These are phyloP conservation scores for Cephus sareptanus DNA, from an alignment of 2,888 invertebrate species.

Conservation along the genomic window DNA sequence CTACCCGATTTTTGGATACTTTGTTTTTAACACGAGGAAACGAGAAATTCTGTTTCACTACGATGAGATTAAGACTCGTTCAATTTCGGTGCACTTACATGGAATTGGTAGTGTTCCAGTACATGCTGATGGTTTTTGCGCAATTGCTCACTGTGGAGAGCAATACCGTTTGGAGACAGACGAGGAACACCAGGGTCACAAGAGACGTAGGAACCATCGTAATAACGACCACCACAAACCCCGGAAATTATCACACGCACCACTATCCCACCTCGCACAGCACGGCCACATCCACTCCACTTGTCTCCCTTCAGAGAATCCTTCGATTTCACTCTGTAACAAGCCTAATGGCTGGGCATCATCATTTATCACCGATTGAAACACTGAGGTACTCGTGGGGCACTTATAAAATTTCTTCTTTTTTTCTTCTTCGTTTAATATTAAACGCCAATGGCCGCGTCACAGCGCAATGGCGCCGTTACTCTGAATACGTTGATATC, in stretches of 20 bases:
- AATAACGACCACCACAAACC: constrained; percentile 39
- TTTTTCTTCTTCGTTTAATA: not conserved
- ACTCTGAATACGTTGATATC: not conserved
- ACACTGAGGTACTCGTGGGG: not conserved
- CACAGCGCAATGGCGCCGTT: not conserved
- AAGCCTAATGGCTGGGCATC: not conserved
- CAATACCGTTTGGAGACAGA: constrained; percentile 73
- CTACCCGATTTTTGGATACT: not conserved
- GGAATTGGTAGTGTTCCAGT: constrained; percentile 92
- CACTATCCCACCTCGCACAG: constrained; percentile 39
- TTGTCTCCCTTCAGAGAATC: not conserved
- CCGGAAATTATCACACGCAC: constrained; percentile 19
- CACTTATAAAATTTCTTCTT: not conserved
- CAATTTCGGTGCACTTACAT: constrained; percentile 70
- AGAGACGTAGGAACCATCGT: constrained; percentile 65
- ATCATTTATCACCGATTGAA: not conserved
- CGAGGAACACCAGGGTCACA: constrained; percentile 65
- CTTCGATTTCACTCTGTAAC: not conserved
- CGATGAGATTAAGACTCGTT: not conserved
- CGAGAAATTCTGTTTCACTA: not conserved
- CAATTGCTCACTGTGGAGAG: constrained; percentile 78
- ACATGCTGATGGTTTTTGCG: constrained; percentile 87
- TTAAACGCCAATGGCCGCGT: not conserved
- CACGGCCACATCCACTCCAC: constrained; percentile 51
- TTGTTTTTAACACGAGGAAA: not conserved